Evolutionary conservation across 1,140 invertebrate genomes (phyloP), one percentile per base, ranked within the genome.

Genomic region (Cotesia chilonis): DNA sequence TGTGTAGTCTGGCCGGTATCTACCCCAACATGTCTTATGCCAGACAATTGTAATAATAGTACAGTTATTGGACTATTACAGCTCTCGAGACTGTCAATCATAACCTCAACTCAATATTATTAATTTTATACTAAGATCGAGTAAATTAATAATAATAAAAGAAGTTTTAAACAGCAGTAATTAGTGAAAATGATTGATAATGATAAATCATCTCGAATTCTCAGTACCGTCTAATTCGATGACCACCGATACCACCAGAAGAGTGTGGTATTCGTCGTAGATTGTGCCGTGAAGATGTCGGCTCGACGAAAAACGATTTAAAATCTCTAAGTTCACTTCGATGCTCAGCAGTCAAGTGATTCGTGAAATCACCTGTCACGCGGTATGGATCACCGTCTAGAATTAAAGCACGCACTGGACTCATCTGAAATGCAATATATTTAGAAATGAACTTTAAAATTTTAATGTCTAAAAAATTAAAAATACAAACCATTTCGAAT

Each of bases 361-460:
- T 95, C 77, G 96, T 93, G 89, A 99, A 98, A 89, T 99, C 97
- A 89, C 98, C 96, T 75, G 97, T 98, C 81, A 98, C 94, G 83
- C 97, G 92, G 89, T 98, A 99, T 72, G 97, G 96, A 86, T 99
- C 98, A 41, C 96, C 96, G 78, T 96, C 96, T 69, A 96, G 96
- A 84, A 96, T 89, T 68, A 96, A 94, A 60, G 97, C 97, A 90
- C 97, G 99, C 72, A 99, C 92, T 78, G 97, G 97, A 89, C 97
- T 99, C 60, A 99, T 95, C 89, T 92, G 38, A 78, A 12, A 79
- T 69, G 80, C 72, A 75, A 72, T n/a, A 0, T 17, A 68, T 3
- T 12, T 64, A 6, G 52, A 1, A 36, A 52, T 20, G 35, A 65
- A 17, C 17, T 17, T 17, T 17, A 17, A 17, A 17, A 17, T 17